Percentiles rank a stretch among this genome's conserved stretches.
Evolutionary conservation across 2,888 invertebrate genomes (phyloP).

Genomic region (Suillia variegata): DNA sequence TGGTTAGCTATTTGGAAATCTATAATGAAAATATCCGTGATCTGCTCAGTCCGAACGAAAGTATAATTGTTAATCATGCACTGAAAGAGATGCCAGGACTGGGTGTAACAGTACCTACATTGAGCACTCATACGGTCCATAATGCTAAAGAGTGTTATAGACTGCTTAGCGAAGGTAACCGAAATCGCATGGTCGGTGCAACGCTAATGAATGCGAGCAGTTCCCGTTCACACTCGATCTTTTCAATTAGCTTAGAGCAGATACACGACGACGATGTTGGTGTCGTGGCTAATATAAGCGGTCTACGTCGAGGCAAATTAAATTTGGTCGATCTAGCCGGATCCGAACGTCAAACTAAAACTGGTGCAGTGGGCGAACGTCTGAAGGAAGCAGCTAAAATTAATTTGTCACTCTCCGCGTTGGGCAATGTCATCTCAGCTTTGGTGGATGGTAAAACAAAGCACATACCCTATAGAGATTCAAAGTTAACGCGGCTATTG

Average conservation of each 20-base stretch:
- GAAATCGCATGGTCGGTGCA: slow-evolving; percentile 80
- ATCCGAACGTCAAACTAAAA: slow-evolving; percentile 82
- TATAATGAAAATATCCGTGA: slow-evolving; percentile 95
- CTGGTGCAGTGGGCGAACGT: slow-evolving; percentile 83
- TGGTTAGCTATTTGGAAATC: slow-evolving; percentile 79
- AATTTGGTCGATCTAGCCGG: slow-evolving; percentile 90
- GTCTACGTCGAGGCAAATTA: slow-evolving; percentile 65
- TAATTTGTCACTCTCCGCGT: slow-evolving; percentile 82
- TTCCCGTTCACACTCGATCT: slow-evolving; percentile 86
- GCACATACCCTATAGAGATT: slow-evolving; percentile 82
- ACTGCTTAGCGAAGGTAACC: slow-evolving; percentile 77
- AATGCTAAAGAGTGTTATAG: slow-evolving; percentile 77
- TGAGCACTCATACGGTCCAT: slow-evolving; percentile 78
- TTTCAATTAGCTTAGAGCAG: slow-evolving; percentile 84
- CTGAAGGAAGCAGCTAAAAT: slow-evolving; percentile 90
- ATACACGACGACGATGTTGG: slow-evolving; percentile 61
- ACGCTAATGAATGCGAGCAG: slow-evolving; percentile 89
- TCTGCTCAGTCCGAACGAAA: slow-evolving; percentile 73
- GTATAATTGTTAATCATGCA: slow-evolving; percentile 45
- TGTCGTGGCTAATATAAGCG: slow-evolving; percentile 31
- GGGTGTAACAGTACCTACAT: slow-evolving; percentile 64
- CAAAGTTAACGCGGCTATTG: slow-evolving; percentile 79
- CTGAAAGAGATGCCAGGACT: slow-evolving; percentile 65
- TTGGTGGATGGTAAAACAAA: slow-evolving; percentile 82
- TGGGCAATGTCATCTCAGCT: slow-evolving; percentile 87